phyloP scores from a whole-genome alignment of 2,888 invertebrate species.

The Boloria selene region DNA sequence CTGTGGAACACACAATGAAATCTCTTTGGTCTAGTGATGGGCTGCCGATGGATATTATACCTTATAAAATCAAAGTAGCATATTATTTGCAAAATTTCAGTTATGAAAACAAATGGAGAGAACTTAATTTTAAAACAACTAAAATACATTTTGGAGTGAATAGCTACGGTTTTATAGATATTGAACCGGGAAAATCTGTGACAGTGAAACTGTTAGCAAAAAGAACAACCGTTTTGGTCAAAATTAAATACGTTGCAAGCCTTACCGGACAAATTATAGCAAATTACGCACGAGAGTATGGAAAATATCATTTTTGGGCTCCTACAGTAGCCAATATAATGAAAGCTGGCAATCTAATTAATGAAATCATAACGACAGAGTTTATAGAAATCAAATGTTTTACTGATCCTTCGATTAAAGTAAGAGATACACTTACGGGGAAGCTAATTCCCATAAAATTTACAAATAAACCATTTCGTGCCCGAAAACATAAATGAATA shows the following conservation, averaged over 20 bases:
- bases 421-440: slow-evolving; percentile 53
- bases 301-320: slow-evolving; percentile 66
- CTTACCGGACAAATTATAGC: slow-evolving; percentile 56
- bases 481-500: slow-evolving; percentile 9
- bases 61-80: slow-evolving; percentile 50
- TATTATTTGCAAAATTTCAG: slow-evolving; percentile 46
- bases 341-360: slow-evolving; percentile 56
- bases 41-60: slow-evolving; percentile 51
- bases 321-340: slow-evolving; percentile 59
- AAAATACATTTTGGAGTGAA: slow-evolving; percentile 48
- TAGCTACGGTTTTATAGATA: slow-evolving; percentile 45
- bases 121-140: slow-evolving; percentile 43
- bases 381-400: slow-evolving; percentile 58
- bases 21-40: slow-evolving; percentile 57
- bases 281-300: slow-evolving; percentile 58
- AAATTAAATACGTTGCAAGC: slow-evolving; percentile 53
- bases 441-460: slow-evolving; percentile 37
- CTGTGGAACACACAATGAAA: slow-evolving; percentile 51
- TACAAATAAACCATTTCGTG: slow-evolving; percentile 20
- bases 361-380: slow-evolving; percentile 57
- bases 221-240: slow-evolving; percentile 54
- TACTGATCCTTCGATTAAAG: slow-evolving; percentile 53
- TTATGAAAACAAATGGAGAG: slow-evolving; percentile 57
- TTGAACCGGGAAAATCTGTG: slow-evolving; percentile 53
- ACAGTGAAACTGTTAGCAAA: slow-evolving; percentile 51